These are phyloP conservation scores for Hippopotamyrus pictus DNA, from an alignment of 2,797 vertebrate genomes.

Conservation along the genomic window DNA sequence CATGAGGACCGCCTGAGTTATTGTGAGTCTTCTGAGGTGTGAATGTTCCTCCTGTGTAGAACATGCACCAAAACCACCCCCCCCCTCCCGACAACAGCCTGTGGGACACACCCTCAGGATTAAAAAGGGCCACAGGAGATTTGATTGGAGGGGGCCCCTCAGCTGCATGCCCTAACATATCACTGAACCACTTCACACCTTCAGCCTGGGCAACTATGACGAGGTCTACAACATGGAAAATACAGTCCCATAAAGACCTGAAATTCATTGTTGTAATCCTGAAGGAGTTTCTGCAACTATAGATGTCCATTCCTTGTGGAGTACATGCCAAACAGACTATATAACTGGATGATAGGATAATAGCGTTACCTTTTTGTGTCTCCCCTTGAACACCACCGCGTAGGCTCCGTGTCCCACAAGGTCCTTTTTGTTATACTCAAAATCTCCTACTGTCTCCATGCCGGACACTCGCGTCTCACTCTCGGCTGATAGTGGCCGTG, in stretches of 20 bases:
- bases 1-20: neutral
- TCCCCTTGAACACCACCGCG: constrained; percentile 92
- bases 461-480: neutral
- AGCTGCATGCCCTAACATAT: neutral
- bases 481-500: neutral
- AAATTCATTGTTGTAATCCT: neutral
- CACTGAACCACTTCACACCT: neutral
- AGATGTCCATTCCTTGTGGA: neutral
- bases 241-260: neutral
- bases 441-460: constrained; percentile 90
- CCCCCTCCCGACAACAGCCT: neutral
- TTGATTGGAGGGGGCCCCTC: neutral
- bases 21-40: neutral
- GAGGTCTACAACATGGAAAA: neutral
- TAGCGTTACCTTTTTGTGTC: constrained; percentile 77
- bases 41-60: neutral
- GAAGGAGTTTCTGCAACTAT: neutral
- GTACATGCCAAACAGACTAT: neutral
- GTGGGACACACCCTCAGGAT: neutral
- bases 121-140: neutral
- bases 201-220: neutral
- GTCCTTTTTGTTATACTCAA: constrained; percentile 96
- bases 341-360: neutral
- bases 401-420: constrained; percentile 94
- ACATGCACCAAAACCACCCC: neutral